Evolutionary conservation across 1,140 invertebrate genomes (phyloP).

Genomic region (Vanessa tameamea): DNA sequence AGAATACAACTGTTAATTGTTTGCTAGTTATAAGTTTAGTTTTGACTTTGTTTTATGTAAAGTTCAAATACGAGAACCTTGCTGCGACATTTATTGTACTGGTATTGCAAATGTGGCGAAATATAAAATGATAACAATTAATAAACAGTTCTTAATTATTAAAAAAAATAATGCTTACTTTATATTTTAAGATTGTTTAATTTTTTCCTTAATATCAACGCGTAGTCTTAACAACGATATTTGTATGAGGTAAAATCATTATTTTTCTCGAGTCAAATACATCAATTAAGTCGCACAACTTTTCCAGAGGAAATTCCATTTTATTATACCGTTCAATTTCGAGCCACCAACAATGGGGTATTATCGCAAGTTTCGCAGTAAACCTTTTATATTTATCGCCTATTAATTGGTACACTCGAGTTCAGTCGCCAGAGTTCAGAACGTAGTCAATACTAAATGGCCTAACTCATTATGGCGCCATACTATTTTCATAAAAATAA

Average conservation of each 20-base stretch:
- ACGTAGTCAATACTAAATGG: constrained; percentile 32
- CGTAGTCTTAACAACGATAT: too few species aligned
- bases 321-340: constrained; percentile 16
- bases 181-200: too few species aligned
- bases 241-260: background rate
- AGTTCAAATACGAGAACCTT: too few species aligned
- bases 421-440: constrained; percentile 28
- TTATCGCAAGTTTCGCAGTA: constrained; percentile 39
- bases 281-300: constrained; percentile 29
- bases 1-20: too few species aligned
- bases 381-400: constrained; percentile 43
- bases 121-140: too few species aligned
- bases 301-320: constrained; percentile 12
- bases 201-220: too few species aligned
- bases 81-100: too few species aligned
- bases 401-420: constrained; percentile 48
- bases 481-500: constrained; percentile 30
- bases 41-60: too few species aligned
- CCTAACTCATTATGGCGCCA: constrained; percentile 24
- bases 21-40: too few species aligned
- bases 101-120: too few species aligned
- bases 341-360: constrained; percentile 39
- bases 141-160: too few species aligned
- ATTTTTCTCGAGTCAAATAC: background rate
- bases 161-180: too few species aligned